A percentile compares a stretch with the other conserved stretches of the same genome.
These are phyloP conservation scores for Sternotherus odoratus DNA, from an alignment of 2,797 vertebrate genomes.

Conservation along the genomic window DNA sequence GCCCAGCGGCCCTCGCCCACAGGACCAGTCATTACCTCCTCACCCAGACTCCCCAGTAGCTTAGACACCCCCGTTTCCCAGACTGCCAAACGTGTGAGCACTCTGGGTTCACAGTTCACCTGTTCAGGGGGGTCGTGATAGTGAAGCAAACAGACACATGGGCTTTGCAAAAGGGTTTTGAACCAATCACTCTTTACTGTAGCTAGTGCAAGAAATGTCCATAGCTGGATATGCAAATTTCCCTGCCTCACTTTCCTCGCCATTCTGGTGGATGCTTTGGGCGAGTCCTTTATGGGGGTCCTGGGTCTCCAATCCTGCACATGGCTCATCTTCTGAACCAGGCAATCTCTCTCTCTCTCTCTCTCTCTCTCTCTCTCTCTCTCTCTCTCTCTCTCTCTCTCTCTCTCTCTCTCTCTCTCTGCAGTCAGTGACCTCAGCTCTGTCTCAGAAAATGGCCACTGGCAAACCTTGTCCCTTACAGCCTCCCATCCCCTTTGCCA, in stretches of 20 bases:
- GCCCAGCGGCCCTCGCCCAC: too few species aligned
- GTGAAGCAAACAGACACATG: not conserved
- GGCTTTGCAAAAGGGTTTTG: not conserved
- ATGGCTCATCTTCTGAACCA: not conserved
- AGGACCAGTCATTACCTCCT: too few species aligned
- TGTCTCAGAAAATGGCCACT: not conserved
- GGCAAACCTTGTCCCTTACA: too few species aligned
- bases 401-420: too few species aligned
- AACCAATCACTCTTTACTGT: not conserved
- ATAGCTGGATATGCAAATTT: not conserved
- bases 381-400: too few species aligned
- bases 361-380: not conserved
- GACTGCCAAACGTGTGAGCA: too few species aligned
- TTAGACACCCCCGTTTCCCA: not conserved
- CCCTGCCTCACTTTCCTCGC: too few species aligned
- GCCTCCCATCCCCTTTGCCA: too few species aligned
- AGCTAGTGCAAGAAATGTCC: not conserved
- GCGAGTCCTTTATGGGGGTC: not conserved
- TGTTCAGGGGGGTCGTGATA: not conserved
- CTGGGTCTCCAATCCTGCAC: not conserved
- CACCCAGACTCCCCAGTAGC: not conserved
- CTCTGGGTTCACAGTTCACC: not conserved
- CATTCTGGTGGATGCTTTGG: not conserved
- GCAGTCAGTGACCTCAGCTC: not conserved
- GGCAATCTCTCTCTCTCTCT: too few species aligned